Conservation (phyloP, 2,113 vertebrate genomes). For the Nibea coibor region DNA sequence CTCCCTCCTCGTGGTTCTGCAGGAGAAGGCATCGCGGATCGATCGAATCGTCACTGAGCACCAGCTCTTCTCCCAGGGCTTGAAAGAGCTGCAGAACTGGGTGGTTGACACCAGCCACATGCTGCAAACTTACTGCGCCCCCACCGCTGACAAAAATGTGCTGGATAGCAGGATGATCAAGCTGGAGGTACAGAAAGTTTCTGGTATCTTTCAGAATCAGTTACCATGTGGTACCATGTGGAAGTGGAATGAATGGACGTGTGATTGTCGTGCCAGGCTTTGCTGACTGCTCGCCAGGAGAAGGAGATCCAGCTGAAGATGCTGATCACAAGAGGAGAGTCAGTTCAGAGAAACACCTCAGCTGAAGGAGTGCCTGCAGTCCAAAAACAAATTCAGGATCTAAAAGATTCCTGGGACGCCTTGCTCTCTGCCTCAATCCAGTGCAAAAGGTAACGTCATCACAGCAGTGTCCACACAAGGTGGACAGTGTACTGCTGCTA, state of each 20-base stretch:
- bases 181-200: slow-evolving; percentile 88
- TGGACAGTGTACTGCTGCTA: neutral
- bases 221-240: too few relatives aligned
- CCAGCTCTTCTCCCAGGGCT: slow-evolving; percentile 89
- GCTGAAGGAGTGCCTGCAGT: slow-evolving; percentile 88
- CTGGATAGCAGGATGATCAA: slow-evolving; percentile 95
- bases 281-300: slow-evolving; percentile 92
- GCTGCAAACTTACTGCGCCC: slow-evolving; percentile 91
- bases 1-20: slow-evolving; percentile 16
- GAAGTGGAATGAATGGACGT: slow-evolving; percentile 6
- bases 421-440: slow-evolving; percentile 91
- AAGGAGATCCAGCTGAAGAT: slow-evolving; percentile 98
- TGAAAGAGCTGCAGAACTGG: slow-evolving; percentile 96
- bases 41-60: slow-evolving; percentile 93
- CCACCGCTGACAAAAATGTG: slow-evolving; percentile 92
- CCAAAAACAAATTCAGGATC: slow-evolving; percentile 88
- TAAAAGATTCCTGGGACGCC: slow-evolving; percentile 93
- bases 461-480: neutral
- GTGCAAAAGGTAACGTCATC: slow-evolving; percentile 88
- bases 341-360: slow-evolving; percentile 94
- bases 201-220: neutral
- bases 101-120: slow-evolving; percentile 90
- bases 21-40: slow-evolving; percentile 95
- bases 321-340: slow-evolving; percentile 92
- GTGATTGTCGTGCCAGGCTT: slow-evolving; percentile 78